phyloP scores from a whole-genome alignment of 2,888 invertebrate genomes.

The Nomada lathburiana region DNA sequence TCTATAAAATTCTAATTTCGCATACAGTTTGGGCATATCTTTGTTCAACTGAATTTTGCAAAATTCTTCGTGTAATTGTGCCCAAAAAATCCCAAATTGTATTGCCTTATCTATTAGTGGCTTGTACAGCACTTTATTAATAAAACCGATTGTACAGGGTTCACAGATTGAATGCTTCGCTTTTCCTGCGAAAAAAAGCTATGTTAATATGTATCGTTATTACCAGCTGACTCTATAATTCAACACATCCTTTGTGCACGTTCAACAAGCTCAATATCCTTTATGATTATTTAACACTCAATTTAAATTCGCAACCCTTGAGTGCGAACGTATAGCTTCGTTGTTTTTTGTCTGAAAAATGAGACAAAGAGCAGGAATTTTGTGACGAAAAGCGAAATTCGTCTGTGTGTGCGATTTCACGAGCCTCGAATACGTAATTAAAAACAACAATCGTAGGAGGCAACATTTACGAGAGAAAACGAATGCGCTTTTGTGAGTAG shows the following conservation, averaged over 20 bases:
- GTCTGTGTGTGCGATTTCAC: background rate
- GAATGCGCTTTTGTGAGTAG: background rate
- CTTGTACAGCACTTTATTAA: background rate
- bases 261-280: background rate
- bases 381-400: background rate
- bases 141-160: background rate
- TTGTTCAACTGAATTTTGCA: too few relatives aligned
- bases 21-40: too few relatives aligned
- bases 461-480: background rate
- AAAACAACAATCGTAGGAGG: conserved; percentile 6
- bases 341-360: background rate
- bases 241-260: background rate
- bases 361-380: background rate
- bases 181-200: background rate
- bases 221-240: background rate
- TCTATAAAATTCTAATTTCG: too few relatives aligned
- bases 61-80: too few relatives aligned
- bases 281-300: background rate
- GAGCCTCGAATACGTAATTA: conserved; percentile 3
- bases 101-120: background rate
- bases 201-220: background rate
- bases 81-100: background rate
- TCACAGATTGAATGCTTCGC: background rate
- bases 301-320: background rate
- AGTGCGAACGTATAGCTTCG: background rate